phyloP scores from a whole-genome alignment of 30 jellyfish, hydroid and myxozoan genomes.

The Mastigias papua region DNA sequence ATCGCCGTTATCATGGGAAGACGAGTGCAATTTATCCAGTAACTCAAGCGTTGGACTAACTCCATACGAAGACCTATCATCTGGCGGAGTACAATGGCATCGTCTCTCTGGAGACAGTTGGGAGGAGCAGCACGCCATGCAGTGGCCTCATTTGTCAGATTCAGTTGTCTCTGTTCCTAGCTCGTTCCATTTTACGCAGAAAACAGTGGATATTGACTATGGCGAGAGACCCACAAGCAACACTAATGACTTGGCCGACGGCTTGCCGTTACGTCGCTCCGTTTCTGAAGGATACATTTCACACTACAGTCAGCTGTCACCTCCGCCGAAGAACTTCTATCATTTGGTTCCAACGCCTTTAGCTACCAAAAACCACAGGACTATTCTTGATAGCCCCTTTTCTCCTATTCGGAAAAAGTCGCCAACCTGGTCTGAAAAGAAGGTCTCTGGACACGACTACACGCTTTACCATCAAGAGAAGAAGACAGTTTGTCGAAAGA shows the following conservation, averaged over 20 bases:
- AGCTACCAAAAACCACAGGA: conserved; percentile 1
- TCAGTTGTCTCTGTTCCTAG: conserved; percentile 77
- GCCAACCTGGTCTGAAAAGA: neutral
- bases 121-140: conserved; percentile 39
- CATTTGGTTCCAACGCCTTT: conserved; percentile 83
- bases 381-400: conserved; percentile 15
- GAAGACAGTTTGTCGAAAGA: conserved; percentile 6
- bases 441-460: neutral
- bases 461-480: conserved; percentile 14
- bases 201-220: conserved; percentile 24
- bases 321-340: conserved; percentile 89
- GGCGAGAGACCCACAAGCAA: neutral
- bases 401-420: neutral
- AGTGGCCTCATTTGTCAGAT: conserved; percentile 68
- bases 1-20: conserved; percentile 74
- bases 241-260: neutral
- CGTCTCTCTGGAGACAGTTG: conserved; percentile 76
- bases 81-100: conserved; percentile 71
- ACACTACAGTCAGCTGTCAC: conserved; percentile 65
- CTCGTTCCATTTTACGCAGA: conserved; percentile 55
- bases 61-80: conserved; percentile 42
- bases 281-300: conserved; percentile 67
- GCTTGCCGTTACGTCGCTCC: conserved; percentile 49
- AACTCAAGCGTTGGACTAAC: conserved; percentile 31
- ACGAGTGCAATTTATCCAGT: conserved; percentile 46